These are phyloP conservation scores for Leptobrachium leishanense DNA, from an alignment of 2,113 vertebrate genomes.

Conservation along the genomic window DNA sequence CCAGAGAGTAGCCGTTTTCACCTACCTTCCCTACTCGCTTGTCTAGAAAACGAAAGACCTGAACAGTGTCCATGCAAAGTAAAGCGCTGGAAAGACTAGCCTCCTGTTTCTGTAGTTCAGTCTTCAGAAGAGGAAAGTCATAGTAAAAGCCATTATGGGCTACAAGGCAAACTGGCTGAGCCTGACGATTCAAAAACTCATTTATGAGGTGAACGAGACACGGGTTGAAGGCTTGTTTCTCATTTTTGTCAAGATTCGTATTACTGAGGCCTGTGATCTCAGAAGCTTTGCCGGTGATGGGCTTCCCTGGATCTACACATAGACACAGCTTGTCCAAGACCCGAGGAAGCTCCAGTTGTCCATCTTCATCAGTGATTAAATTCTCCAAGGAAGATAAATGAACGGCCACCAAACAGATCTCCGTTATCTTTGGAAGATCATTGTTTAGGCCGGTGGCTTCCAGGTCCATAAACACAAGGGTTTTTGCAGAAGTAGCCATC, in stretches of 20 bases:
- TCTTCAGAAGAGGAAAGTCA: conserved; percentile 63
- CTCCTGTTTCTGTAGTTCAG: conserved; percentile 54
- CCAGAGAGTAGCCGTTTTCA: conserved; percentile 50
- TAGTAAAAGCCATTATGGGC: conserved; percentile 65
- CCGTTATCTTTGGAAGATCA: conserved; percentile 50
- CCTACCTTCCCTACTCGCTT: conserved; percentile 21
- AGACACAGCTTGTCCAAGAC: conserved; percentile 64
- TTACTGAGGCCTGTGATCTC: conserved; percentile 62
- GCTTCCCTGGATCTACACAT: conserved; percentile 57
- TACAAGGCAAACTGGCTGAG: conserved; percentile 63
- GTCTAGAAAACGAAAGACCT: conserved; percentile 52
- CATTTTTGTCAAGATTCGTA: conserved; percentile 42
- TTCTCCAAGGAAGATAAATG: conserved; percentile 56
- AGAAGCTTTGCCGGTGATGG: conserved; percentile 55
- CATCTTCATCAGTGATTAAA: background rate
- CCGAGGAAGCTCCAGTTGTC: conserved; percentile 50
- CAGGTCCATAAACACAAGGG: conserved; percentile 64
- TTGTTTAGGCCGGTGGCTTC: conserved; percentile 61
- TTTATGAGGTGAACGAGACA: conserved; percentile 37
- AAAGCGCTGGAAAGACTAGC: conserved; percentile 51
- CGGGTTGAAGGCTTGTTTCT: conserved; percentile 51
- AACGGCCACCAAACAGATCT: conserved; percentile 60
- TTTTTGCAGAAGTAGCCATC: conserved; percentile 45
- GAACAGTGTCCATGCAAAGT: conserved; percentile 61
- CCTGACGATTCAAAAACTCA: conserved; percentile 63